Conservation (phyloP, 1,140 invertebrate species). For the Himalopsyche phryganea region DNA sequence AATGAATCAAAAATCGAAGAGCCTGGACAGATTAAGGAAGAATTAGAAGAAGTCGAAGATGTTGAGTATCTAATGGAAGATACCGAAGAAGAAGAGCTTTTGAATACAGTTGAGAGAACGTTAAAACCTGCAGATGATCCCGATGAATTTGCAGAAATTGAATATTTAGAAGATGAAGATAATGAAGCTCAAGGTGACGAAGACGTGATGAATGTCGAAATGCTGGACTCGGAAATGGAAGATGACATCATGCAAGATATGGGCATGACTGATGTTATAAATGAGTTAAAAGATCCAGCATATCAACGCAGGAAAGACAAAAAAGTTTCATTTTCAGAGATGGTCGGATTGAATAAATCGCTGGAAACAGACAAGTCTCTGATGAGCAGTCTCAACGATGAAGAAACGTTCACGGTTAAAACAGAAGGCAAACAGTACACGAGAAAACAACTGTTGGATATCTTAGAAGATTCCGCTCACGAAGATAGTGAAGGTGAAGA, state of each 20-base stretch:
- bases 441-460: constrained; percentile 13
- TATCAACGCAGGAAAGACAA: not conserved
- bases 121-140: not conserved
- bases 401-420: not conserved
- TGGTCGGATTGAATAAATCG: not conserved
- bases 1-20: not conserved
- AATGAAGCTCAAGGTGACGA: not conserved
- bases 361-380: not conserved
- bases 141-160: constrained; percentile 6
- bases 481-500: not conserved
- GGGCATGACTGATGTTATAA: not conserved
- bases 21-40: not conserved
- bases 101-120: not conserved
- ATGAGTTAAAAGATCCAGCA: not conserved
- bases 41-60: constrained; percentile 9
- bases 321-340: constrained; percentile 1
- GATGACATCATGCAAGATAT: constrained; percentile 1
- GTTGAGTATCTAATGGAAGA: constrained; percentile 12
- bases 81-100: not conserved
- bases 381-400: not conserved
- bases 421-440: constrained; percentile 8
- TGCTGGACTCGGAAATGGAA: constrained; percentile 14
- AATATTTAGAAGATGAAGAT: too few species aligned
- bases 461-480: constrained; percentile 4
- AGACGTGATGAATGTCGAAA: constrained; percentile 11